phyloP scores from a whole-genome alignment of 2,797 vertebrate species.

The Nannoperca australis region DNA sequence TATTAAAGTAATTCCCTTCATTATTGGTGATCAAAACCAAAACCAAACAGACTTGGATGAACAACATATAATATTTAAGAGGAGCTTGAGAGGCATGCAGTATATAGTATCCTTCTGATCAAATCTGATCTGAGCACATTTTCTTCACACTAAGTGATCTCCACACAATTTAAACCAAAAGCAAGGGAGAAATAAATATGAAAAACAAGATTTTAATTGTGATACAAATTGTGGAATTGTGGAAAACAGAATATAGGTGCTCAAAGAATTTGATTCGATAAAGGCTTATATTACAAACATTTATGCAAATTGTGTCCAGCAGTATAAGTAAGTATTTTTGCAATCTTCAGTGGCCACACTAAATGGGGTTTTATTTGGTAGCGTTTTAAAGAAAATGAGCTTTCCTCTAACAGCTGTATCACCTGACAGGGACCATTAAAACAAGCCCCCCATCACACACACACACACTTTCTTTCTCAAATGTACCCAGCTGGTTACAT shows the following conservation, averaged over 20 bases:
- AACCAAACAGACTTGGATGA: slow-evolving; percentile 30
- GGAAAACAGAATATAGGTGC: background rate
- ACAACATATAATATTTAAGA: slow-evolving; percentile 2
- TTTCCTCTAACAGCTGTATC: slow-evolving; percentile 66
- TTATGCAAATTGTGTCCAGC: background rate
- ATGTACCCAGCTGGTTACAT: slow-evolving; percentile 84
- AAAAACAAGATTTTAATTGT: background rate
- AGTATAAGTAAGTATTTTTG: background rate
- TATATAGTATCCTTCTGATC: background rate
- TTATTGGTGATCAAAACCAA: slow-evolving; percentile 33
- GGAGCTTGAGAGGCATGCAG: slow-evolving; percentile 12
- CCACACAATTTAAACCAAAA: slow-evolving; percentile 14
- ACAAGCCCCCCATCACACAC: slow-evolving; percentile 48
- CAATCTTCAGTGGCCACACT: slow-evolving; percentile 9
- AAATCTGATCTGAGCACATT: slow-evolving; percentile 19
- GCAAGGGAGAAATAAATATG: background rate
- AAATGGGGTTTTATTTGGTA: slow-evolving; percentile 29
- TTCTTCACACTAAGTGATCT: background rate
- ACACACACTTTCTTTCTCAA: slow-evolving; percentile 68
- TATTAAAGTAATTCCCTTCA: slow-evolving; percentile 59
- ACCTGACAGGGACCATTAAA: slow-evolving; percentile 75
- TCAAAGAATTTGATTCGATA: background rate
- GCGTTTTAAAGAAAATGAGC: slow-evolving; percentile 53
- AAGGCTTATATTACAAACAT: background rate
- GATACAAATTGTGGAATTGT: background rate